Base-by-base conservation (phyloP, 2,113 vertebrate species). In the Theristicus caerulescens region DNA sequence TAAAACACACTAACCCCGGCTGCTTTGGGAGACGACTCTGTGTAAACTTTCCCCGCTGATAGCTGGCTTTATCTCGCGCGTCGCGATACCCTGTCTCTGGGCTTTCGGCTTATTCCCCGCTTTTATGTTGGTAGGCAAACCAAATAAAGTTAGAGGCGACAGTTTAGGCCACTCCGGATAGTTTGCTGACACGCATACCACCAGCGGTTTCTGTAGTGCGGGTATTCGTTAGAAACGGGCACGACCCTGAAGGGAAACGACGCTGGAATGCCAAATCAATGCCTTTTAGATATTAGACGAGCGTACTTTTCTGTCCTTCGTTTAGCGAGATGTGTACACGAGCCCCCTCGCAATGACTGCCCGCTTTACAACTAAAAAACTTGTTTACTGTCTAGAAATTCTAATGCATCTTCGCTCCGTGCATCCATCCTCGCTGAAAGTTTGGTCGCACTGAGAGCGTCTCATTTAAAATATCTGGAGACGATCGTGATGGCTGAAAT, bases 31-130 rank as follows among this genome's bases (percentile, higher is more conserved):
- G 84, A 26, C 80, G 86, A 54, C 78, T 54, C 72, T 64, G 67
- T 76, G 90, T 73, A 77, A 97, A 97, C 95, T 96, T 97, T 80
- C 85, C 86, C 86, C 40, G 86, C 90, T 36, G 94, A 80, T 81
- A 82, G 67, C 82, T 88, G 46, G 16, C 86, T 72, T 78, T 83
- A 96, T 92, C 93, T 73, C 70, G 6, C 6, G 86, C 78, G 18
- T 11, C 29, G 82, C 11, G 76, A 74, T 84, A 73, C 61, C 40
- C 54, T 9, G 51, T 47, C 79, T 66, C 83, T 12, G 51, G 36
- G 79, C 38, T 90, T 62, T 49, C n/a, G 24, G 81, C 61, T 90
- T 57, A 47, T 84, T 55, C 62, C 7, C 52, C 57, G 13, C 86
- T 89, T 71, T 69, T 82, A 18, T 26, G 77, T 44, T 3, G 24